Conservation (phyloP, 1,140 invertebrate species). For the Oppia nitens region DNA sequence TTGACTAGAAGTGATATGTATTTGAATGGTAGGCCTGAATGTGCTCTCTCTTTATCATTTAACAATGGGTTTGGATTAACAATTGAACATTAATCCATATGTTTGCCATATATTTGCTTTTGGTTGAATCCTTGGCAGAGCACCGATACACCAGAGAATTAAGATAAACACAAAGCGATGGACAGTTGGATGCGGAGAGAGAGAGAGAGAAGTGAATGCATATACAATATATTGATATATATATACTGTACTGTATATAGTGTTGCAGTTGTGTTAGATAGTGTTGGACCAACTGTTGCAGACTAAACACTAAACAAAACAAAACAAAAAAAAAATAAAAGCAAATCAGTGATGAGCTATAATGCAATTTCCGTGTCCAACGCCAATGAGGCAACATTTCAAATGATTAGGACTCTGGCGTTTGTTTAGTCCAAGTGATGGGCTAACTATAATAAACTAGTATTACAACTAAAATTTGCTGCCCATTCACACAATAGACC, state of each 20-base stretch:
- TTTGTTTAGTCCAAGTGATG: not conserved
- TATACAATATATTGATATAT: too few species aligned
- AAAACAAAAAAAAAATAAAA: not conserved
- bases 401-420: not conserved
- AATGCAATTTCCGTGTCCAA: not conserved
- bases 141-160: not conserved
- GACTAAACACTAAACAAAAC: not conserved
- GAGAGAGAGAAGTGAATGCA: not conserved
- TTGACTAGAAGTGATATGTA: not conserved
- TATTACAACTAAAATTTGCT: too few species aligned
- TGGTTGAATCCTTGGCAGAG: not conserved
- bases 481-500: not conserved
- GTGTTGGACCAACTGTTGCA: not conserved
- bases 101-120: too few species aligned
- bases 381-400: not conserved
- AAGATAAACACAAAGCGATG: not conserved
- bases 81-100: not conserved
- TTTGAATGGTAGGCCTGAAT: too few species aligned
- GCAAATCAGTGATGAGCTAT: not conserved
- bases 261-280: too few species aligned
- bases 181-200: not conserved
- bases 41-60: not conserved
- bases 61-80: not conserved
- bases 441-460: not conserved
- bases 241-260: too few species aligned